Percentiles rank a stretch among this genome's conserved stretches.
Conservation (phyloP, 2,797 vertebrate genomes). For the Echiichthys vipera region DNA sequence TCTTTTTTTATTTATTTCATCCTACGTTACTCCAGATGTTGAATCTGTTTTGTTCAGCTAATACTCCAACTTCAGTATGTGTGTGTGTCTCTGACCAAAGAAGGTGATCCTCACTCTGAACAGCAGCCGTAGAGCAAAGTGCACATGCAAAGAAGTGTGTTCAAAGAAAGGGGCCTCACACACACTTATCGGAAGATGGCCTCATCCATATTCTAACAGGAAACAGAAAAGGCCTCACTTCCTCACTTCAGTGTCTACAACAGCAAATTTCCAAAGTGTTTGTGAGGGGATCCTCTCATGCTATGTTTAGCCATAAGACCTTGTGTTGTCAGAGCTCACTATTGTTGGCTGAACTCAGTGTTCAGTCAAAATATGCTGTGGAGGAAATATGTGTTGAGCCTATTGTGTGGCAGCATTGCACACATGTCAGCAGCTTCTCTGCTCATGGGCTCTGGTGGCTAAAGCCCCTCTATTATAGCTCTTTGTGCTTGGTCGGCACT, state of each 20-base stretch:
- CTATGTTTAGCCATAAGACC: conserved; percentile 23
- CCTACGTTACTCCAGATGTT: neutral
- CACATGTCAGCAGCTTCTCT: conserved; percentile 54
- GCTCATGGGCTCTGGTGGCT: conserved; percentile 22
- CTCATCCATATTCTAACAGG: neutral
- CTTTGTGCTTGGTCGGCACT: conserved; percentile 51
- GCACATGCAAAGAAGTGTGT: neutral
- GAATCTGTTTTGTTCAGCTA: too few species aligned
- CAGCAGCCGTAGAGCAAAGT: neutral
- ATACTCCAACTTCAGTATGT: neutral
- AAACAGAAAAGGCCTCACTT: neutral
- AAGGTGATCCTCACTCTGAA: neutral
- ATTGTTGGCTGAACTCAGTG: conserved; percentile 33
- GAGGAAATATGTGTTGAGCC: conserved; percentile 44
- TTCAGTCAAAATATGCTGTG: conserved; percentile 34
- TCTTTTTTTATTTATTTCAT: neutral
- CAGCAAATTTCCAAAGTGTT: neutral
- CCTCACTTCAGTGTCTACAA: neutral
- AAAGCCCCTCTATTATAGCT: conserved; percentile 60
- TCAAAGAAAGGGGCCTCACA: neutral
- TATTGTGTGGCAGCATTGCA: conserved; percentile 31
- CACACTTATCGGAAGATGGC: neutral
- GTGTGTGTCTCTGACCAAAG: too few species aligned
- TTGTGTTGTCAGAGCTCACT: conserved; percentile 25
- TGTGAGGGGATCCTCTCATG: neutral